A percentile compares a stretch with the other conserved stretches of the same genome.
These are phyloP conservation scores for Hydrotaea cyrtoneurina DNA, from an alignment of 2,888 invertebrate species.

Conservation along the genomic window DNA sequence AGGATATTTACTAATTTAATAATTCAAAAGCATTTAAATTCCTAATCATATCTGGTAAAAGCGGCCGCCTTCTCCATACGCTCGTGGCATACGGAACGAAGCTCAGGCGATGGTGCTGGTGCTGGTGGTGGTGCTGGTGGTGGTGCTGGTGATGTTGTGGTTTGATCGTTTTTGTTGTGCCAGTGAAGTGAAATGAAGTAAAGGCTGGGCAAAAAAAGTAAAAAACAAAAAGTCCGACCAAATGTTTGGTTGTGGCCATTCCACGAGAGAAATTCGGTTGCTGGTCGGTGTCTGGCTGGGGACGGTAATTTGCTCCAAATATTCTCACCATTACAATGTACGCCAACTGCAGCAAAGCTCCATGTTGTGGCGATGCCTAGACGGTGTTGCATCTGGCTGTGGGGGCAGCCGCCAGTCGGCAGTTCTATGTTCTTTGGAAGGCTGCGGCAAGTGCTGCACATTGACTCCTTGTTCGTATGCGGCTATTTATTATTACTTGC, in stretches of 20 bases:
- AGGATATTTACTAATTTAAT: constrained; percentile 80
- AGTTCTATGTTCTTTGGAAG: not conserved
- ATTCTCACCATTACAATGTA: constrained; percentile 64
- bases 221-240: not conserved
- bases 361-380: constrained; percentile 9
- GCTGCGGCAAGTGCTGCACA: not conserved
- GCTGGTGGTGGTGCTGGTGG: too few relatives aligned
- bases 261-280: not conserved
- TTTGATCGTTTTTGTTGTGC: not conserved
- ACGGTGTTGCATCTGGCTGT: constrained; percentile 10
- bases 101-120: not conserved
- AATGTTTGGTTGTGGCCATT: not conserved
- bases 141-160: not conserved
- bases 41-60: constrained; percentile 79
- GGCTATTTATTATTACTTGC: constrained; percentile 64
- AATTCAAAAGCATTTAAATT: constrained; percentile 81
- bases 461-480: constrained; percentile 23
- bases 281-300: not conserved
- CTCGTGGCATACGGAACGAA: constrained; percentile 1
- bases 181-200: constrained; percentile 15
- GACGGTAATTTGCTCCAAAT: constrained; percentile 63
- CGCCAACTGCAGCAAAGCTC: constrained; percentile 20
- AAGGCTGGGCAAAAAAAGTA: not conserved
- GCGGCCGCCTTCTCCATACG: constrained; percentile 67
- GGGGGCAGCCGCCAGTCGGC: not conserved